Percentiles rank a stretch among this genome's conserved stretches.
Evolutionary conservation across 2,888 invertebrate species (phyloP).

Genomic region (Neoascia interrupta): DNA sequence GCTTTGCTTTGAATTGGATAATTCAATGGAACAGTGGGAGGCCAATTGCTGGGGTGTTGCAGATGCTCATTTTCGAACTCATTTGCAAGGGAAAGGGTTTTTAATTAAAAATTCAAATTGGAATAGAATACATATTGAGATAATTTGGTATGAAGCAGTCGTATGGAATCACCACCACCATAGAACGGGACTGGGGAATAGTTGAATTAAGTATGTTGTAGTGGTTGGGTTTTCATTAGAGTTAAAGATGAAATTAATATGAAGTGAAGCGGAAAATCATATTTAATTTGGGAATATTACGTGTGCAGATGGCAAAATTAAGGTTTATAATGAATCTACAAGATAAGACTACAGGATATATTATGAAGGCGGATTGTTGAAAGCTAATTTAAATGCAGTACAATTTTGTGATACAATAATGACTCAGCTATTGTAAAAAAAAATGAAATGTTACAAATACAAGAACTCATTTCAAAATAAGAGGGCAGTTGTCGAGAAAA

Average conservation of each 20-base stretch:
- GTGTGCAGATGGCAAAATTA: no score
- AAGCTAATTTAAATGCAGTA: no score
- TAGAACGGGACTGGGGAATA: not conserved
- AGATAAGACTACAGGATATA: no score
- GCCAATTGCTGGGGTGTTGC: not conserved
- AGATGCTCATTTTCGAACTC: not conserved
- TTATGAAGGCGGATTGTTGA: no score
- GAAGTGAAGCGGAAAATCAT: conserved; percentile 23
- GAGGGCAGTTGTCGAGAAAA: no score
- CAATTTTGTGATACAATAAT: no score
- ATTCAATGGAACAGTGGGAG: no score
- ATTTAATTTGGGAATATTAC: conserved; percentile 1
- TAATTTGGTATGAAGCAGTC: conserved; percentile 25
- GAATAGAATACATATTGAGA: conserved; percentile 16
- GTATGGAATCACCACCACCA: conserved; percentile 26
- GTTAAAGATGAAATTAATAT: conserved; percentile 1
- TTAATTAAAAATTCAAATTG: conserved; percentile 49
- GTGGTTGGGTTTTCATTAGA: not conserved
- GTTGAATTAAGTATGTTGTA: not conserved
- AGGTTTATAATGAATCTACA: no score
- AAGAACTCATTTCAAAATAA: no score
- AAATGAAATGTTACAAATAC: no score
- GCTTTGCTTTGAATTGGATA: not conserved
- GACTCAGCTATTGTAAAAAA: no score
- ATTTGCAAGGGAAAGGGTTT: not conserved